Evolutionary conservation across 2,113 vertebrate genomes (phyloP).

Genomic region (Sylvicapra grimmia): DNA sequence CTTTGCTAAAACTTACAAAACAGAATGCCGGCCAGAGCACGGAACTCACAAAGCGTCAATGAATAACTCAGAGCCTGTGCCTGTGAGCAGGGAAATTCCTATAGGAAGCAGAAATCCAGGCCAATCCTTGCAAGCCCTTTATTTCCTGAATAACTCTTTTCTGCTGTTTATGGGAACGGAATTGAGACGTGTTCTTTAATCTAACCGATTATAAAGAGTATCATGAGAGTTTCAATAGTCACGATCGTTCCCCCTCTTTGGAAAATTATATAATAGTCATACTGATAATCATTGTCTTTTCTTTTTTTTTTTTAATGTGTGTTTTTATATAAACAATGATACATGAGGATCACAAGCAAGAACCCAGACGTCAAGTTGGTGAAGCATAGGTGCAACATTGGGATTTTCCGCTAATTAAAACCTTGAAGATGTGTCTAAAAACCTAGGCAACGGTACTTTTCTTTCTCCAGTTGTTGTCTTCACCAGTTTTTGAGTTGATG

Average conservation of each 20-base stretch:
- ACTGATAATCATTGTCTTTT: background rate
- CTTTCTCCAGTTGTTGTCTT: background rate
- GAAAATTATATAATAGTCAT: background rate
- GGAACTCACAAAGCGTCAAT: conserved; percentile 45
- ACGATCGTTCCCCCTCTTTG: background rate
- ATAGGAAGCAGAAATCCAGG: conserved; percentile 45
- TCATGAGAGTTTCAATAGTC: background rate
- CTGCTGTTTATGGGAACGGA: conserved; percentile 47
- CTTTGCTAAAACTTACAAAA: conserved; percentile 70
- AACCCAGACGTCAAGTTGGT: background rate
- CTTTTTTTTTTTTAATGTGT: background rate
- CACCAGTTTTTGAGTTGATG: background rate
- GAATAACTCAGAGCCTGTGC: conserved; percentile 23
- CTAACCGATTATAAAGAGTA: conserved; percentile 18
- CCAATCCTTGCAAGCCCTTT: background rate
- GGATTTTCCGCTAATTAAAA: background rate
- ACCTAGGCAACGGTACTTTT: background rate
- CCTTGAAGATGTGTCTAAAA: background rate
- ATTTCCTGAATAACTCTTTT: background rate
- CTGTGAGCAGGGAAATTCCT: conserved; percentile 59
- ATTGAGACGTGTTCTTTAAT: conserved; percentile 33
- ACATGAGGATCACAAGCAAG: background rate
- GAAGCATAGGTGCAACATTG: background rate
- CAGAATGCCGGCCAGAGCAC: conserved; percentile 52
- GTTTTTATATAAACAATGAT: background rate